Conservation (phyloP, 2,888 invertebrate species). For the Rotaria sp. region DNA sequence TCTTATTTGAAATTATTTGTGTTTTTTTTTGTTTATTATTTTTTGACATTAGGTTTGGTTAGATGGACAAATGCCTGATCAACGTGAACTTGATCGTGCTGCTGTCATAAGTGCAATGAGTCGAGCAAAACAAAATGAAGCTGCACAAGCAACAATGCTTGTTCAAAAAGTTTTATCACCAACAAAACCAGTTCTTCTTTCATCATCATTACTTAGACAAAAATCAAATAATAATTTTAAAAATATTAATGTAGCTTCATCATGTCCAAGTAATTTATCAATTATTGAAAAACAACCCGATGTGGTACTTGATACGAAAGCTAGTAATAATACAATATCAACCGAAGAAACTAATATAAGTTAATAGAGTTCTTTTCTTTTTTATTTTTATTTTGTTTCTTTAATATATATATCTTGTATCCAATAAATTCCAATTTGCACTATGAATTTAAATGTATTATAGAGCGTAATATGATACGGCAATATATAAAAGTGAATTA, state of each 20-base stretch:
- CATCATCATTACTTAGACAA: not conserved
- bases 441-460: not conserved
- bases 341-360: not conserved
- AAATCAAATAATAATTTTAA: not conserved
- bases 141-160: constrained; percentile 24
- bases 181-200: not conserved
- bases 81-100: constrained; percentile 21
- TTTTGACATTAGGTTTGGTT: not conserved
- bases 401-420: not conserved
- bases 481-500: no score
- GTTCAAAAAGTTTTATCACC: constrained; percentile 13
- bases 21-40: not conserved
- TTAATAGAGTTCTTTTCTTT: not conserved
- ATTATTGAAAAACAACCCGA: not conserved
- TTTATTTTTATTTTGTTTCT: not conserved
- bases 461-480: no score
- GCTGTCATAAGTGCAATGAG: constrained; percentile 12
- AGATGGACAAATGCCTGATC: constrained; percentile 30
- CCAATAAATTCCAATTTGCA: not conserved
- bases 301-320: not conserved
- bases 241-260: not conserved
- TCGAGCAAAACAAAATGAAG: constrained; percentile 22
- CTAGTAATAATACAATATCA: not conserved
- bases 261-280: constrained; percentile 18
- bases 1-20: not conserved